phyloP scores from a whole-genome alignment of 2,888 invertebrate genomes.

The Microctonus aethiopoides region DNA sequence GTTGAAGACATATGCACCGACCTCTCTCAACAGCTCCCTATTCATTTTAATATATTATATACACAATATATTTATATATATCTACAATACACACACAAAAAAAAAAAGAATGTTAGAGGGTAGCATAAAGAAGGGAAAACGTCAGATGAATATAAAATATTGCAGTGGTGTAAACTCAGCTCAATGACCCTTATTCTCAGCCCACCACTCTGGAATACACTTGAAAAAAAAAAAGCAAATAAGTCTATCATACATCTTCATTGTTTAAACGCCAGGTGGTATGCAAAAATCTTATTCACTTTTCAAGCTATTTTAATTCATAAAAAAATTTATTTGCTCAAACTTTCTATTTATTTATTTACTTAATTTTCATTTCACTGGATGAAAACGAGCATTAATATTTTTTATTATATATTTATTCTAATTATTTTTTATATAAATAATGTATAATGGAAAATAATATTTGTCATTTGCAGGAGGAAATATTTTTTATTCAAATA shows the following conservation, averaged over 20 bases:
- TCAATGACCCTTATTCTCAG: background rate
- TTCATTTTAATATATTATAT: background rate
- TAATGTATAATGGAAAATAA: too few relatives aligned
- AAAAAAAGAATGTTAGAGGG: background rate
- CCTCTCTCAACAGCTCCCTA: background rate
- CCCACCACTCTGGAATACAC: background rate
- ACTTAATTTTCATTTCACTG: too few relatives aligned
- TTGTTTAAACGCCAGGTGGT: background rate
- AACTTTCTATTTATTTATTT: too few relatives aligned
- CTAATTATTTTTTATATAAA: too few relatives aligned
- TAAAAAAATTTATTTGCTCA: too few relatives aligned
- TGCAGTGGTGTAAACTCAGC: background rate
- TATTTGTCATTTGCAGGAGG: too few relatives aligned
- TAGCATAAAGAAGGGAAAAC: background rate
- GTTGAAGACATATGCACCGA: background rate
- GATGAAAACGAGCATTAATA: too few relatives aligned
- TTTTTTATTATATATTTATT: too few relatives aligned
- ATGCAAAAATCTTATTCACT: background rate
- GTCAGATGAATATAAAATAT: background rate
- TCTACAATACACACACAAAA: background rate
- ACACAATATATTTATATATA: background rate
- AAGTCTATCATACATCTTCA: background rate
- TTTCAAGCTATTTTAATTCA: too few relatives aligned
- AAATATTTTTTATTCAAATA: background rate
- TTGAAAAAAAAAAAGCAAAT: background rate